A percentile compares a stretch with the other conserved stretches of the same genome.
These are phyloP conservation scores for Tetragonula carbonaria DNA, from an alignment of 2,888 invertebrate species.

Conservation along the genomic window DNA sequence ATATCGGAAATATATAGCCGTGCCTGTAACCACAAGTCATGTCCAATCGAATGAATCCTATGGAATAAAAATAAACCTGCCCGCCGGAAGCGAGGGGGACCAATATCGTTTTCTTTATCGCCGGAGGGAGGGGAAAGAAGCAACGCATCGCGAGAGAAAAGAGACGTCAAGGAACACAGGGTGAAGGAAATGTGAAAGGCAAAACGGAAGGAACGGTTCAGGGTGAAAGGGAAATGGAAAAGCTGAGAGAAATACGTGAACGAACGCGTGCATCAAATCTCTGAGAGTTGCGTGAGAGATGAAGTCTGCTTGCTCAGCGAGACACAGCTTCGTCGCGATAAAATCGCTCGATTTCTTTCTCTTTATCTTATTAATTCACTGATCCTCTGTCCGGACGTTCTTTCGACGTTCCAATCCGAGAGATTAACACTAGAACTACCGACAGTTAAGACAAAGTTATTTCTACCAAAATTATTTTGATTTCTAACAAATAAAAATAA, in stretches of 20 bases:
- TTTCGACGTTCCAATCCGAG: not conserved
- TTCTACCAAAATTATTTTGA: too few relatives aligned
- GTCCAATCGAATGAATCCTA: constrained; percentile 81
- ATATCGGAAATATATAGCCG: constrained; percentile 80
- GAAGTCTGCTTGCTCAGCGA: constrained; percentile 64
- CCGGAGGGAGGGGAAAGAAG: not conserved
- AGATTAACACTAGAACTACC: not conserved
- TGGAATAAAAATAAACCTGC: constrained; percentile 80
- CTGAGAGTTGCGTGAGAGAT: constrained; percentile 63
- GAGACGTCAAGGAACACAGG: constrained; percentile 14
- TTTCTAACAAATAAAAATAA: too few relatives aligned
- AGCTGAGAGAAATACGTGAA: constrained; percentile 43
- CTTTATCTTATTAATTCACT: constrained; percentile 6
- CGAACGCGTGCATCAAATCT: constrained; percentile 66
- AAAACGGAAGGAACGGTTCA: not conserved
- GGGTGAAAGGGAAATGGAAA: not conserved
- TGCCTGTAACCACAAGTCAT: constrained; percentile 80
- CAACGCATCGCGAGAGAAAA: not conserved
- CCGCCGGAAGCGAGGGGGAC: constrained; percentile 61
- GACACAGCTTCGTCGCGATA: constrained; percentile 45
- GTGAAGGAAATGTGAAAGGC: constrained; percentile 16
- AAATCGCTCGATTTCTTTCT: constrained; percentile 54
- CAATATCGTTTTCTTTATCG: constrained; percentile 52
- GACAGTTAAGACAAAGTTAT: too few relatives aligned
- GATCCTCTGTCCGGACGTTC: too few relatives aligned